These are phyloP conservation scores for Clunio marinus DNA, from an alignment of 2,888 invertebrate genomes.

Conservation along the genomic window DNA sequence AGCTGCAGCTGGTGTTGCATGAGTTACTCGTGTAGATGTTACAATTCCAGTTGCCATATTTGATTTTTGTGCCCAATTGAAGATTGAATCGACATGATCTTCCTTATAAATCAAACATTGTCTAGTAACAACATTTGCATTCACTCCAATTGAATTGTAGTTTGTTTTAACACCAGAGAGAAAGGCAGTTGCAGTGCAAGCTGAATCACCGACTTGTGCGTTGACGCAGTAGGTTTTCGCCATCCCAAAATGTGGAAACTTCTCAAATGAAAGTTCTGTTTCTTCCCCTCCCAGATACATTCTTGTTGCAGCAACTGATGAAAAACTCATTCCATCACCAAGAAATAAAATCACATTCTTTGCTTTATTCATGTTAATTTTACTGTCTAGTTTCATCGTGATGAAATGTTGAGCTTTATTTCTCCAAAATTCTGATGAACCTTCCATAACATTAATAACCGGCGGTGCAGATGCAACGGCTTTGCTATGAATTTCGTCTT, in stretches of 20 bases:
- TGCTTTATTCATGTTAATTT: constrained; percentile 44
- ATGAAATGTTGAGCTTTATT: constrained; percentile 48
- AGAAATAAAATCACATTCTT: constrained; percentile 67
- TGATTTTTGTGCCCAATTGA: constrained; percentile 65
- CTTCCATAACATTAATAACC: neutral
- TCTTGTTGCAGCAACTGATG: constrained; percentile 63
- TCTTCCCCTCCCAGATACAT: constrained; percentile 62
- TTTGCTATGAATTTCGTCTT: constrained; percentile 2
- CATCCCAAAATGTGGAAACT: constrained; percentile 56
- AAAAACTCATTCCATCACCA: constrained; percentile 75
- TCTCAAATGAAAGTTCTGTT: constrained; percentile 59
- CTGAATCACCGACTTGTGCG: constrained; percentile 76
- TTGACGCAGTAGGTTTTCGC: constrained; percentile 71
- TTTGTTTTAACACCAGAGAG: constrained; percentile 74
- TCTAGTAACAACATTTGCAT: constrained; percentile 59
- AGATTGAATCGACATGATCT: constrained; percentile 63
- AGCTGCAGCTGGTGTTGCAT: constrained; percentile 65
- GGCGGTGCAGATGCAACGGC: neutral
- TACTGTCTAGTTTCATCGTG: constrained; percentile 42
- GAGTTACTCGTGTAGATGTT: constrained; percentile 74
- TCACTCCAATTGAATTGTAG: constrained; percentile 70
- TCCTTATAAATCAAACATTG: constrained; percentile 60
- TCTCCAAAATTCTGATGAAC: constrained; percentile 45
- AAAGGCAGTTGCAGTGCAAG: constrained; percentile 77
- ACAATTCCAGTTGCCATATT: constrained; percentile 64